Conservation (phyloP, 2,888 invertebrate species). For the Achlya flavicornis region DNA sequence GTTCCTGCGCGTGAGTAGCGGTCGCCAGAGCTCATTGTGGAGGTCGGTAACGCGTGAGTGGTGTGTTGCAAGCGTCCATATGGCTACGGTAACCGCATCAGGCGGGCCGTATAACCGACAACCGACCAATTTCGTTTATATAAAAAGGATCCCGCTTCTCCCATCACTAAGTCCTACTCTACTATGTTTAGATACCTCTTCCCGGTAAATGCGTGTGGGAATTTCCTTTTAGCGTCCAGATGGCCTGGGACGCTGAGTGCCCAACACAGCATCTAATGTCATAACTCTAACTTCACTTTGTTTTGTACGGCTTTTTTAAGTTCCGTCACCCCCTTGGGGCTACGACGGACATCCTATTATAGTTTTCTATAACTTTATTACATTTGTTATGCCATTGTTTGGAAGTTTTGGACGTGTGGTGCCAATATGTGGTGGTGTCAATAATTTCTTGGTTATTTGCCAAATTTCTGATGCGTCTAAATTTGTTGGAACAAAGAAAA, state of each 20-base stretch:
- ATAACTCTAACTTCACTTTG: conserved; percentile 23
- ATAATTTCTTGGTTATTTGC: neutral
- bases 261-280: conserved; percentile 26
- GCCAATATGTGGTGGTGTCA: neutral
- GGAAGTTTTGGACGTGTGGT: neutral
- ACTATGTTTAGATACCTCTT: conserved; percentile 44
- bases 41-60: too few relatives aligned
- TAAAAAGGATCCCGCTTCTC: conserved; percentile 22
- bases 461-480: too few relatives aligned
- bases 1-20: too few relatives aligned
- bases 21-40: too few relatives aligned
- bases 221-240: conserved; percentile 51
- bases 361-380: neutral
- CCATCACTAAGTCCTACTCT: conserved; percentile 23
- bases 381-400: neutral
- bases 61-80: too few relatives aligned
- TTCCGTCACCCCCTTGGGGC: conserved; percentile 4
- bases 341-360: neutral
- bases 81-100: too few relatives aligned
- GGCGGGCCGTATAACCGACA: too few relatives aligned
- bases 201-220: conserved; percentile 56
- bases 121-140: too few relatives aligned
- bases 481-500: too few relatives aligned
- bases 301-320: conserved; percentile 28
- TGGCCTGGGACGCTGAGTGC: conserved; percentile 34